Evolutionary conservation across 2,888 invertebrate genomes (phyloP).

Genomic region (Apantesis nais): DNA sequence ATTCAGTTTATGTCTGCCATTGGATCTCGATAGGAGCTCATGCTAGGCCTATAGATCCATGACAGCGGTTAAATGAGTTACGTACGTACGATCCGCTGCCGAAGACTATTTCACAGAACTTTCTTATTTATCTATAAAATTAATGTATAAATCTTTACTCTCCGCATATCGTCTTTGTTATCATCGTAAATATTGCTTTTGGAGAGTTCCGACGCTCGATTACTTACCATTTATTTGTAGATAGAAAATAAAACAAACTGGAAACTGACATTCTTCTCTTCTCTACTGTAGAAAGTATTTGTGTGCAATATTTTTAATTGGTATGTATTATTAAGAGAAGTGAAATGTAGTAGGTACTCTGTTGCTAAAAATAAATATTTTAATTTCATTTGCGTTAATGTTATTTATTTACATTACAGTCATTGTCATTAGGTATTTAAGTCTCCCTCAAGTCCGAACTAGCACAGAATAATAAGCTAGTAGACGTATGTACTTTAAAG

Average conservation of each 20-base stretch:
- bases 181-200: constrained; percentile 60
- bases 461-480: constrained; percentile 26
- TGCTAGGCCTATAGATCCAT: too few species aligned
- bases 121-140: constrained; percentile 3
- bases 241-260: constrained; percentile 75
- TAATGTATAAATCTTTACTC: neutral
- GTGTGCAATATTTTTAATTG: constrained; percentile 64
- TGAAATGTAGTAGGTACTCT: neutral
- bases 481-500: constrained; percentile 1
- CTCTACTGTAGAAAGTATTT: constrained; percentile 61
- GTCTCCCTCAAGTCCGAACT: constrained; percentile 27
- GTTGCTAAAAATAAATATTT: neutral
- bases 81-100: neutral
- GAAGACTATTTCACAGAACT: neutral
- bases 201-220: constrained; percentile 57
- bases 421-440: constrained; percentile 20
- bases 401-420: constrained; percentile 27
- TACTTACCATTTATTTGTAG: constrained; percentile 65
- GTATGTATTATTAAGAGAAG: constrained; percentile 25
- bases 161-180: constrained; percentile 12
- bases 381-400: constrained; percentile 38
- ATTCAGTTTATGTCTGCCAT: too few species aligned
- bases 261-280: constrained; percentile 49
- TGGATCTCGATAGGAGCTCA: too few species aligned
- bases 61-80: neutral